Conservation (phyloP, 2,113 vertebrate species). For the Choloepus hoffmanni region DNA sequence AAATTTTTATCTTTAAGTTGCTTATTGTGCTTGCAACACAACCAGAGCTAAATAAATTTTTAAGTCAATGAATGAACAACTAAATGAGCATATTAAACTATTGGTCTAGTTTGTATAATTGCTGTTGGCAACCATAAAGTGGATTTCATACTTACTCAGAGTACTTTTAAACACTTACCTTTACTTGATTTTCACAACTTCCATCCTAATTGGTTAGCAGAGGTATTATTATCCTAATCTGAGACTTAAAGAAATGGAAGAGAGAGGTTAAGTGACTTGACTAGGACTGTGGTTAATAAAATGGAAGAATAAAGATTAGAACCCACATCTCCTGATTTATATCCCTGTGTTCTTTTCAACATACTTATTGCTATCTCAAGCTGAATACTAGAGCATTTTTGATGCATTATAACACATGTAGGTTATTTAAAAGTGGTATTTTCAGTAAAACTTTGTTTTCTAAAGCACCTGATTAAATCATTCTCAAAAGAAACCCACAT, state of each 20-base stretch:
- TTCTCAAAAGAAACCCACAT: background rate
- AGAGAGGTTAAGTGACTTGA: background rate
- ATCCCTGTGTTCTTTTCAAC: background rate
- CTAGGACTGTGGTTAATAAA: background rate
- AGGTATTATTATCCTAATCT: background rate
- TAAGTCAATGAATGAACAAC: background rate
- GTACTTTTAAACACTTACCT: background rate
- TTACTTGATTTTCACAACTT: background rate
- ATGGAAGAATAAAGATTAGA: background rate
- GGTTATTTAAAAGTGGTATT: background rate
- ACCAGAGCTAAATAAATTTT: constrained; percentile 17
- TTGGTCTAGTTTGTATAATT: background rate
- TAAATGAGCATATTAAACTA: background rate
- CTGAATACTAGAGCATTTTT: background rate
- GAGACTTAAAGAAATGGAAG: background rate
- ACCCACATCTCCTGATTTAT: background rate
- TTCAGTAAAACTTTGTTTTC: constrained; percentile 41
- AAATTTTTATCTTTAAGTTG: background rate
- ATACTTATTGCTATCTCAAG: background rate
- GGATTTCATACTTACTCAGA: background rate
- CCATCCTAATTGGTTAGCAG: background rate
- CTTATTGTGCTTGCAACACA: background rate
- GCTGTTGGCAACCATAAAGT: background rate
- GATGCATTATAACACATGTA: background rate
- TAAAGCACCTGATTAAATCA: background rate